Evolutionary conservation across 2,888 invertebrate genomes (phyloP).

Genomic region (Luffia ferchaultella): DNA sequence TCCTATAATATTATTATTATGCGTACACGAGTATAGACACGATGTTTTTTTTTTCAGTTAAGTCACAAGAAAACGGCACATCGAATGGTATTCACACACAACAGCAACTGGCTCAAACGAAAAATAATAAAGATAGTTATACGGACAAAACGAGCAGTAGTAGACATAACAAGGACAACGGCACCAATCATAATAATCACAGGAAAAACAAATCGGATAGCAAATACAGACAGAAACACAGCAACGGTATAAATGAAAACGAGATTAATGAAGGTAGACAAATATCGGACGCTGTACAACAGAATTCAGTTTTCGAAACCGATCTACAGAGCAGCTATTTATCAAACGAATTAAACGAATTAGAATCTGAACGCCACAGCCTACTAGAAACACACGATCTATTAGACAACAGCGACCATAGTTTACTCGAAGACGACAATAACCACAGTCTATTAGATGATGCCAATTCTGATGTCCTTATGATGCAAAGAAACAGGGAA

Average conservation of each 20-base stretch:
- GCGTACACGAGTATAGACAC: too few species aligned
- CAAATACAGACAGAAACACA: slow-evolving; percentile 25
- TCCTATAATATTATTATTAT: too few species aligned
- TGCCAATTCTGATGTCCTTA: slow-evolving; percentile 38
- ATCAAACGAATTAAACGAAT: slow-evolving; percentile 48
- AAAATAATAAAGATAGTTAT: slow-evolving; percentile 51
- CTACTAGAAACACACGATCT: slow-evolving; percentile 54
- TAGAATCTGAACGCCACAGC: slow-evolving; percentile 59
- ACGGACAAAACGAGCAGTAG: slow-evolving; percentile 35
- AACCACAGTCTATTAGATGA: slow-evolving; percentile 47
- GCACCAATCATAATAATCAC: slow-evolving; percentile 58
- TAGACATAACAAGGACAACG: slow-evolving; percentile 56
- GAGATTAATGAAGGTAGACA: slow-evolving; percentile 39
- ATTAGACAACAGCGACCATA: slow-evolving; percentile 54
- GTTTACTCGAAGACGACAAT: slow-evolving; percentile 46
- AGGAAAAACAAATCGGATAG: slow-evolving; percentile 53
- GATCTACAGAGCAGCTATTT: slow-evolving; percentile 34
- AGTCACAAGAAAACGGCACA: slow-evolving; percentile 61
- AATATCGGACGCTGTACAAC: slow-evolving; percentile 17
- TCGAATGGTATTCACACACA: slow-evolving; percentile 58
- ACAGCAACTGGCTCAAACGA: slow-evolving; percentile 51
- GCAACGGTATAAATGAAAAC: slow-evolving; percentile 28
- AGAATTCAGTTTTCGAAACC: slow-evolving; percentile 19
- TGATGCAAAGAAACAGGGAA: slow-evolving; percentile 50
- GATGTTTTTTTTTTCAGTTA: slow-evolving; percentile 29